phyloP scores from a whole-genome alignment of 2,797 vertebrate genomes.

The Phrynocephalus forsythii region DNA sequence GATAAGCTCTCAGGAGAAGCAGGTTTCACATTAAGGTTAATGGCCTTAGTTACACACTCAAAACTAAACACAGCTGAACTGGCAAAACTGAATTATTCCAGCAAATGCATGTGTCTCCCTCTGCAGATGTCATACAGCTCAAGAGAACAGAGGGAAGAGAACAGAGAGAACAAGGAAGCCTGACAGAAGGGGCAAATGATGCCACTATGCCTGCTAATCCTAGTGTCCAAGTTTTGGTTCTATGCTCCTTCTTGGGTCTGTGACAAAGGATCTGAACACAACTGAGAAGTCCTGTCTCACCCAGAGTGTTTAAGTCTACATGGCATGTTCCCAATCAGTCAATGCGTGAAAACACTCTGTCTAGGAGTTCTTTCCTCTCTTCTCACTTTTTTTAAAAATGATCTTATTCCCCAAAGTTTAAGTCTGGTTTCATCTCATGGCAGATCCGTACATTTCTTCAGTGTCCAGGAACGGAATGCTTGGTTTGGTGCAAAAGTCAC shows the following conservation, averaged over 20 bases:
- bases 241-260: not conserved
- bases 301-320: not conserved
- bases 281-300: not conserved
- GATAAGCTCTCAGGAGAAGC: not conserved
- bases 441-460: constrained; percentile 21
- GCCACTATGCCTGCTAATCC: not conserved
- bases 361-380: not conserved
- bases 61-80: not conserved
- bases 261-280: not conserved
- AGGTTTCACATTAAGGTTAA: not conserved
- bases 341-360: not conserved
- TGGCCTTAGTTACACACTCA: not conserved
- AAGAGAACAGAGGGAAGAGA: not conserved
- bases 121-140: not conserved
- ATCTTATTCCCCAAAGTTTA: not conserved
- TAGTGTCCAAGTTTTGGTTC: not conserved
- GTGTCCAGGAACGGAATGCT: constrained; percentile 6
- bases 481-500: constrained; percentile 13
- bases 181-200: not conserved
- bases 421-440: not conserved
- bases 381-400: not conserved
- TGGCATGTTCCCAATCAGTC: not conserved
- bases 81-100: not conserved
- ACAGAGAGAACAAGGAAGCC: not conserved
- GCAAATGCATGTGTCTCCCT: not conserved